Base-by-base conservation (phyloP, 2,113 vertebrate genomes). In the Pardalotus punctatus region DNA sequence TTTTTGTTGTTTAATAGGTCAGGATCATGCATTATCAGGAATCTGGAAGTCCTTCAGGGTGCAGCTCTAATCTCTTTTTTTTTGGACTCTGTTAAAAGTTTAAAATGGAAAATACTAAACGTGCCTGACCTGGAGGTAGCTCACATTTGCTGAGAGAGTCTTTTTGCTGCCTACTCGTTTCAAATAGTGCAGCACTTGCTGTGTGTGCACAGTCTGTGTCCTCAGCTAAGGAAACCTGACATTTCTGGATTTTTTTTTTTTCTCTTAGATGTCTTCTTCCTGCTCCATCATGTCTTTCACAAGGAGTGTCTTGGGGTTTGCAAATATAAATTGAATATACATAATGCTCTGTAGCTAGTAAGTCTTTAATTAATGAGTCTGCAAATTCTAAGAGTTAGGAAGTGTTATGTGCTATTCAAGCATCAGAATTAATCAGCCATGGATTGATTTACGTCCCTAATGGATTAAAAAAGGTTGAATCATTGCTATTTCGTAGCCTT, bases 11-110 rank as follows among this genome's bases (percentile, higher is more conserved):
- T 94, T 74, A 57, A 27, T 53, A 24, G 84, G 93, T 83, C 90
- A 57, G 76, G 72, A 42, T 29, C 58, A 12, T 81, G 64, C 60
- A 27, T 94, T 93, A 93, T 83, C 86, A 84, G 82, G 57, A 92
- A 94, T 72, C 76, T 91, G 50, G 36, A 96, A 94, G 82, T 50
- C 84, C 84, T 91, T 70, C 76, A 71, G 90, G 64, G 57, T 72
- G 21, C 81, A 76, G 19, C 71, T 82, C 79, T 47, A 38, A 47
- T 87, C 29, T 60, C 50, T 60, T 54, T 43, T 61, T 53, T 80
- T 61, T 76, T 84, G 29, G 80, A 53, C 6, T 3, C 31, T 19
- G 36, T 54, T 74, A 19, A 51, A 84, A 83, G 73, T 84, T 87
- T 71, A n/a, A 90, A 79, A 70, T 86, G 51, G 54, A 81, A 88